A percentile compares a stretch with the other conserved stretches of the same genome.
phyloP scores from a whole-genome alignment of 2,888 invertebrate species.

The Leptopilina syphax region DNA sequence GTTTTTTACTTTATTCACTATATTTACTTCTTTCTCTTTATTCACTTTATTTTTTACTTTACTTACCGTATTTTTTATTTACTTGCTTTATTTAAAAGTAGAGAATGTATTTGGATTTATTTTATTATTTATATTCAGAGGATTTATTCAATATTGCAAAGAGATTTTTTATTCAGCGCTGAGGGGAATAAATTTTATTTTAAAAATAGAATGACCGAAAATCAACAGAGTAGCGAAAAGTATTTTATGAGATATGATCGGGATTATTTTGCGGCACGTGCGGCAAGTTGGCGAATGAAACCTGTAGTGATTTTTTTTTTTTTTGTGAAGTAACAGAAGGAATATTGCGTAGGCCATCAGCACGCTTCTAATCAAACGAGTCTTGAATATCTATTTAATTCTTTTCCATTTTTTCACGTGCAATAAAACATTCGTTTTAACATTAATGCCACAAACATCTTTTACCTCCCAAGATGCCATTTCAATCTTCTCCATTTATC shows the following conservation, averaged over 20 bases:
- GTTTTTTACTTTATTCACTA: no score
- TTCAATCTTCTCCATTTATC: neutral
- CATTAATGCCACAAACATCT: neutral
- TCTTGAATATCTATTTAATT: constrained; percentile 15
- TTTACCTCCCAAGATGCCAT: constrained; percentile 17
- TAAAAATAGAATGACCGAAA: constrained; percentile 10
- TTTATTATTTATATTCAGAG: no score
- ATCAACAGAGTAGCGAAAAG: neutral
- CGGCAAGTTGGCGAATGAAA: constrained; percentile 6
- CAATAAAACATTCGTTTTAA: neutral
- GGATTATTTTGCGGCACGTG: neutral
- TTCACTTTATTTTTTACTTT: no score
- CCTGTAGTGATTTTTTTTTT: neutral
- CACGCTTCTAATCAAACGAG: neutral
- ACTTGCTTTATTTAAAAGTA: no score
- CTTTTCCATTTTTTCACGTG: constrained; percentile 1
- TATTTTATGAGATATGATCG: neutral
- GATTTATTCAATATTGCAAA: no score
- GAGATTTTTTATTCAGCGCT: neutral
- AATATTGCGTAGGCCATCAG: constrained; percentile 6
- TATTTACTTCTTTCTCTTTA: no score
- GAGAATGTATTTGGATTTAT: no score
- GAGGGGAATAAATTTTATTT: neutral
- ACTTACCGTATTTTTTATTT: no score
- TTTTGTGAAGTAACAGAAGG: neutral